These are phyloP conservation scores for Lophius piscatorius DNA, from an alignment of 2,113 vertebrate genomes.

Conservation along the genomic window DNA sequence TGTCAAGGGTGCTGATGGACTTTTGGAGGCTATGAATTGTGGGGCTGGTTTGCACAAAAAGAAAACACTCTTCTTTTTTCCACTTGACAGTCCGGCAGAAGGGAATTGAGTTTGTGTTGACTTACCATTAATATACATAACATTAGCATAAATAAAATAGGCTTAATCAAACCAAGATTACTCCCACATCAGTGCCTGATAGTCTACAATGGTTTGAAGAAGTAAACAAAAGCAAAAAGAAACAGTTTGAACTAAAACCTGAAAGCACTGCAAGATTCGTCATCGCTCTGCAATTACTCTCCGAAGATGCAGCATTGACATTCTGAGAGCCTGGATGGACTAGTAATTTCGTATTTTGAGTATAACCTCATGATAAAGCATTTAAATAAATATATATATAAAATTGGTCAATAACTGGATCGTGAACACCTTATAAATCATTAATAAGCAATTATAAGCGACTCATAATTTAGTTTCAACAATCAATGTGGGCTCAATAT, in stretches of 20 bases:
- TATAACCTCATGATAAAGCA: slow-evolving; percentile 52
- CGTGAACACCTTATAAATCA: no score
- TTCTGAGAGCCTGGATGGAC: slow-evolving; percentile 74
- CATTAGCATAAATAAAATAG: no score
- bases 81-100: slow-evolving; percentile 53
- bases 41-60: slow-evolving; percentile 32
- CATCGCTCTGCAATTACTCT: slow-evolving; percentile 83
- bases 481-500: no score
- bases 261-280: slow-evolving; percentile 74
- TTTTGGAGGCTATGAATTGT: slow-evolving; percentile 64
- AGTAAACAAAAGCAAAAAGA: slow-evolving; percentile 11
- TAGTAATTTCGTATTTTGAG: no score
- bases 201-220: slow-evolving; percentile 20
- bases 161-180: slow-evolving; percentile 25
- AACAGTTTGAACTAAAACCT: slow-evolving; percentile 33
- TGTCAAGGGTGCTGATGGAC: slow-evolving; percentile 67
- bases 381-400: not conserved
- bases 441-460: no score
- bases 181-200: slow-evolving; percentile 8
- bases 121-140: slow-evolving; percentile 44
- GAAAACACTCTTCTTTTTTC: slow-evolving; percentile 54
- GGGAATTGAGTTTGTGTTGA: slow-evolving; percentile 27
- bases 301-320: slow-evolving; percentile 69
- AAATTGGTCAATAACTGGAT: no score
- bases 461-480: no score